Evolutionary conservation across 2,888 invertebrate species (phyloP).

Genomic region (Pristionchus entomophagus): DNA sequence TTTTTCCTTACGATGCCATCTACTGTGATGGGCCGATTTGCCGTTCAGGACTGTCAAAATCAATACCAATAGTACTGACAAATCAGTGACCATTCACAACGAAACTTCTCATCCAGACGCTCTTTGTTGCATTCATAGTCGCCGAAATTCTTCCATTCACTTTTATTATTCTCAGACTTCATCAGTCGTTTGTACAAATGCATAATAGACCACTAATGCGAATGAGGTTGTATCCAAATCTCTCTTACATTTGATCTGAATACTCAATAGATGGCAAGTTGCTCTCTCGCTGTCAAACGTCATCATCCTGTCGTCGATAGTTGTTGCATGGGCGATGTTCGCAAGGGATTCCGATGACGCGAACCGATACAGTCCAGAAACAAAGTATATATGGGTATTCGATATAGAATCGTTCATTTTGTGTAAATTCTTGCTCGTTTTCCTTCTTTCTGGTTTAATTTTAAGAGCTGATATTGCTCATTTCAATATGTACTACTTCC

Average conservation of each 20-base stretch:
- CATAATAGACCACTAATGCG: not conserved
- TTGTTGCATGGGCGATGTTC: not conserved
- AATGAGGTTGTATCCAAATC: not conserved
- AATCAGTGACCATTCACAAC: not conserved
- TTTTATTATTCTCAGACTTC: not conserved
- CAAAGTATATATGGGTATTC: not conserved
- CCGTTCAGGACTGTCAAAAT: not conserved
- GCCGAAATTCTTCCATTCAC: not conserved
- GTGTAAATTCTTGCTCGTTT: not conserved
- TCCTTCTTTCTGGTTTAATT: too few relatives aligned
- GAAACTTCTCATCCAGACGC: not conserved
- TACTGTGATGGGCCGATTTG: slow-evolving; percentile 16
- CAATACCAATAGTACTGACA: not conserved
- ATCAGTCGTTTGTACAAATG: not conserved
- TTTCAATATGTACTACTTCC: too few relatives aligned
- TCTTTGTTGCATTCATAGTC: not conserved
- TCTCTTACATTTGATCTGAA: not conserved
- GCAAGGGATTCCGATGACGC: not conserved
- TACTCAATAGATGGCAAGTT: not conserved
- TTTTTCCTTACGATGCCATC: slow-evolving; percentile 27
- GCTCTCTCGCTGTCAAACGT: not conserved
- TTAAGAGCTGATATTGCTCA: too few relatives aligned
- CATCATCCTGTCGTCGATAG: not conserved
- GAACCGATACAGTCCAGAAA: not conserved
- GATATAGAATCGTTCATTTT: not conserved